These are phyloP conservation scores for Petrolisthes cinctipes DNA, from an alignment of 2,888 invertebrate species.

Conservation along the genomic window DNA sequence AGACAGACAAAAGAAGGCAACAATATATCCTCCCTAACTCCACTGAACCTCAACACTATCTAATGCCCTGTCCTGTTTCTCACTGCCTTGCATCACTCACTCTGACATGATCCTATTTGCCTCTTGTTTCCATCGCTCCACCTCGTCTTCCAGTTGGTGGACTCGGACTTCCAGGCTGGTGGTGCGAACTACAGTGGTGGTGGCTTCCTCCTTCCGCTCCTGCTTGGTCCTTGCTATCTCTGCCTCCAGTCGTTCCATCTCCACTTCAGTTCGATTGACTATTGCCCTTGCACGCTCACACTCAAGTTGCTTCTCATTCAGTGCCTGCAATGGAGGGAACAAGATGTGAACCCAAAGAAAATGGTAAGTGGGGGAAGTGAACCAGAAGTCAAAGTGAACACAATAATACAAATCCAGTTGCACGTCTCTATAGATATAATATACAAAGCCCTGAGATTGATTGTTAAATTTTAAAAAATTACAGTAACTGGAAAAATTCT, in stretches of 20 bases:
- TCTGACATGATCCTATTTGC: neutral
- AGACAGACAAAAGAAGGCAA: too few species aligned
- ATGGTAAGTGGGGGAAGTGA: too few species aligned
- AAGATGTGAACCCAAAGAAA: too few species aligned
- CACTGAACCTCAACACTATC: too few species aligned
- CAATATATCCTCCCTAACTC: too few species aligned
- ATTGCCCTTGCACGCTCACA: slow-evolving; percentile 19
- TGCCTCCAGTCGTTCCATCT: slow-evolving; percentile 12
- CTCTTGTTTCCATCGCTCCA: neutral
- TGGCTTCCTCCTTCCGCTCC: slow-evolving; percentile 21
- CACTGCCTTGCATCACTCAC: neutral
- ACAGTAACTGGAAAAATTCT: neutral
- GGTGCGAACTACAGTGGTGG: slow-evolving; percentile 22
- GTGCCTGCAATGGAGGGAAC: neutral
- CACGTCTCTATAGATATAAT: neutral
- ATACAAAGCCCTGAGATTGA: neutral
- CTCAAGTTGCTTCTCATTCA: slow-evolving; percentile 47
- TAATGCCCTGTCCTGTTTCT: too few species aligned
- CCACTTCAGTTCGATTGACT: neutral
- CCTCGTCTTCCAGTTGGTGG: neutral
- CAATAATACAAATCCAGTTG: too few species aligned
- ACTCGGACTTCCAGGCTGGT: slow-evolving; percentile 24
- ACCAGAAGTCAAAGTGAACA: too few species aligned
- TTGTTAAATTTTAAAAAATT: neutral
- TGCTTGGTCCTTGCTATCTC: slow-evolving; percentile 23